Evolutionary conservation across 1,140 invertebrate species (phyloP), one percentile per base, ranked within the genome.

Genomic region (Bombus consobrinus): DNA sequence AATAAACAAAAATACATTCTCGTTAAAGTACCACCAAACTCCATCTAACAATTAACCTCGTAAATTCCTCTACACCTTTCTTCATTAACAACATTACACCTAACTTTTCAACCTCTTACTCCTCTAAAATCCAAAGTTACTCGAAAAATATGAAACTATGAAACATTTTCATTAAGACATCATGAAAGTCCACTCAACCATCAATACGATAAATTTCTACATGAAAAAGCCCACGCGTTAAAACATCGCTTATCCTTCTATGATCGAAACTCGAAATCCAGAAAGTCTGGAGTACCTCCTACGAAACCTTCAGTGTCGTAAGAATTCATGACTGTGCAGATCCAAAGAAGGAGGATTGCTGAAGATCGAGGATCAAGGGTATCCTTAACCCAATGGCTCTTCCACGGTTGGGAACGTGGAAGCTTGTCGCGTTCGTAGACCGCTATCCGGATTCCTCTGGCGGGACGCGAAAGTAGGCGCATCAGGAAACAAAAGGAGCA

Each of bases 401-500:
- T 18, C 18, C 39, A 43, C 41, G 68, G 41, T 1, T 84, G 47
- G 68, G 57, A 86, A 82, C 80, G 73, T 64, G 73, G 32, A 81
- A 64, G 66, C 73, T 12, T 43, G 73, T 32, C n/a, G 37, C 73
- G 47, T 37, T 87, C 74, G 72, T 12, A n/a, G 62, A 34, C 59
- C 34, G 82, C 32, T 28, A 47, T 72, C 66, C 69, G 74, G 76
- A 72, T 84, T 71, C 76, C 76, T 37, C 25, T 64, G 32, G 8
- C 57, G 80, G 59, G 59, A 81, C 80, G 87, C 41, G 81, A 83
- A 89, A 82, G 81, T 81, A 83, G 82, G 73, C 81, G 77, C 81
- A 89, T 89, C 85, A 73, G 87, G 69, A 88, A 87, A 89, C 88
- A 89, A 88, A 89, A 89, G 88, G 81, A 83, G 85, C 88, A 89